Conservation (phyloP, 2,113 vertebrate genomes). For the Orycteropus afer region DNA sequence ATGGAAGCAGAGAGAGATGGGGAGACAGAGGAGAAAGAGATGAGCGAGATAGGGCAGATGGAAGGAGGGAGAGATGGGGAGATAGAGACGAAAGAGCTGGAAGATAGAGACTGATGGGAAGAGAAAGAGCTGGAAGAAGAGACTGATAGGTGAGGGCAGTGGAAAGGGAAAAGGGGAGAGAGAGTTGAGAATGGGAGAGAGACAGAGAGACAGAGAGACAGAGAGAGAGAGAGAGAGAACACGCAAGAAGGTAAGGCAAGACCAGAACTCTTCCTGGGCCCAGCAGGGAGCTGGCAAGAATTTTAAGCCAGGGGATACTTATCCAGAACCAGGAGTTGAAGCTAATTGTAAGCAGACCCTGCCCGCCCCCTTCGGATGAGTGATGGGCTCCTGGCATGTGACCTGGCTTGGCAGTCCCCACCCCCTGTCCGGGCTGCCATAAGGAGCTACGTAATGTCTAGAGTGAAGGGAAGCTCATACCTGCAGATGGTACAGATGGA, state of each 20-base stretch:
- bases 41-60: not conserved
- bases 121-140: no score
- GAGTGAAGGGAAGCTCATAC: slow-evolving; percentile 87
- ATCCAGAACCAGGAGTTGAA: slow-evolving; percentile 87
- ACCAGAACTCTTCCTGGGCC: slow-evolving; percentile 86
- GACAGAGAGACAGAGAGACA: not conserved
- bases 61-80: not conserved
- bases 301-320: slow-evolving; percentile 86
- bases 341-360: slow-evolving; percentile 93
- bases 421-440: slow-evolving; percentile 84
- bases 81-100: not conserved
- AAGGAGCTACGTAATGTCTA: slow-evolving; percentile 90
- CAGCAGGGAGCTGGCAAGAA: slow-evolving; percentile 90
- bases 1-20: slow-evolving; percentile 25
- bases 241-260: slow-evolving; percentile 74
- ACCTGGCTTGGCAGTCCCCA: slow-evolving; percentile 87
- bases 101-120: slow-evolving; percentile 46
- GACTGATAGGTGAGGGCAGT: slow-evolving; percentile 41
- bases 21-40: not conserved
- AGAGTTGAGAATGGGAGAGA: not conserved
- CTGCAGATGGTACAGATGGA: slow-evolving; percentile 87
- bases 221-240: not conserved
- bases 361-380: slow-evolving; percentile 85
- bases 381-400: slow-evolving; percentile 89
- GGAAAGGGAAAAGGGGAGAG: not conserved